Base-by-base conservation (phyloP, 1,140 invertebrate genomes). In the Mactra quadrangularis region DNA sequence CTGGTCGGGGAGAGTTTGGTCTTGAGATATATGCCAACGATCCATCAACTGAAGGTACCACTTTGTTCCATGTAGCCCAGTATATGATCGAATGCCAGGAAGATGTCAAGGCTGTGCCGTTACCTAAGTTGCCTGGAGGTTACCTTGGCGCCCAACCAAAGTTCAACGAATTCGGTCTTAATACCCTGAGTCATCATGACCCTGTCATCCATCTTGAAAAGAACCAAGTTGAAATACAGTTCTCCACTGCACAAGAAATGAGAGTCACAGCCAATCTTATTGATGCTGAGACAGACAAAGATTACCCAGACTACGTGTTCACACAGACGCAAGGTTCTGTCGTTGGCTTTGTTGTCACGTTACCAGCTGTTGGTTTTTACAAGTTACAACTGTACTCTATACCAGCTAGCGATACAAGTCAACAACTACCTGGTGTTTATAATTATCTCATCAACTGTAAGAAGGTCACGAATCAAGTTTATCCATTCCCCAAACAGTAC, bases 1-100 rank as follows among this genome's bases (percentile, higher is more conserved):
- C 92, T 7, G 76, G 82, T 11, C 62, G 89, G 29, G 93, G 93
- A 25, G 93, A 93, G 82, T 93, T 90, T 83, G 92, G 92, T 35
- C 88, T 93, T 19, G 93, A 93, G 87, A 91, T 93, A 59, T 93
- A 93, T 82, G 91, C 90, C 55, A 93, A 93, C 82, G 92, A 93
- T 79, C 92, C 92, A 17, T 86, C 87, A 11, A 87, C 82, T 11
- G 92, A 93, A 76, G 92, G 92, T 3, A 90, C 89, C 50, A 93
- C 92, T 0, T 83, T 93, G 11, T 92, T 89, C 82, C 92, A 93
- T 84, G 88, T 92, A 19, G 92, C 89, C 22, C 92, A 93, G 87
- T 93, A 91, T 75, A 70, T 93, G 53, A 88, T 93, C 13, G 84
- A 91, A 72, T 92, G 92, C 50, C 85, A 91, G 35, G 91, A 93